Percentiles rank a stretch among this genome's conserved stretches.
These are phyloP conservation scores for Marisa cornuarietis DNA, from an alignment of 1,140 invertebrate genomes.

Conservation along the genomic window DNA sequence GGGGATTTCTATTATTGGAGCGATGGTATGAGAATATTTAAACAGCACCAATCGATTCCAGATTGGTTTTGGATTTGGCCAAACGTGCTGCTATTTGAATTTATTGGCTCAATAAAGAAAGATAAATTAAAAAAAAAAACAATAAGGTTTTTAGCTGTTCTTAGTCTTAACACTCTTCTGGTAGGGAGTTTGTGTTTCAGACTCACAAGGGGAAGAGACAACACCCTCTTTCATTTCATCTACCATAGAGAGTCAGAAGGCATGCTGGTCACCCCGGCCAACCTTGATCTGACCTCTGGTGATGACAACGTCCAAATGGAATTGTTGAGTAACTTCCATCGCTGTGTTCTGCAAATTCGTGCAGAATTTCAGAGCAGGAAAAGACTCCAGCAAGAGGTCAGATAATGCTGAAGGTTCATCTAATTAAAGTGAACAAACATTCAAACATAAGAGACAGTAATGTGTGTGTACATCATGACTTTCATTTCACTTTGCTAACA, in stretches of 20 bases:
- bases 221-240: conserved; percentile 62
- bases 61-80: neutral
- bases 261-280: conserved; percentile 54
- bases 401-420: neutral
- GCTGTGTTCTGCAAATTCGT: conserved; percentile 56
- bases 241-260: conserved; percentile 61
- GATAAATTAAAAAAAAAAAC: neutral
- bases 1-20: too few species aligned
- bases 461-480: neutral
- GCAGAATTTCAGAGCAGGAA: conserved; percentile 46
- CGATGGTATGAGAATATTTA: too few species aligned
- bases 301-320: conserved; percentile 45
- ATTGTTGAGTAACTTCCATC: conserved; percentile 61
- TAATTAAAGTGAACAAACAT: neutral
- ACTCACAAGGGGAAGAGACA: conserved; percentile 54
- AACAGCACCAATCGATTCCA: neutral
- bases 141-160: neutral
- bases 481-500: neutral
- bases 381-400: neutral
- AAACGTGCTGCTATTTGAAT: neutral
- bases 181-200: conserved; percentile 37
- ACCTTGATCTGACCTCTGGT: conserved; percentile 35
- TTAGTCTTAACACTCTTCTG: neutral
- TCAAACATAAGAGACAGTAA: neutral
- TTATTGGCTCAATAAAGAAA: neutral